Evolutionary conservation across 2,888 invertebrate genomes (phyloP).

Genomic region (Cephus pulcher): DNA sequence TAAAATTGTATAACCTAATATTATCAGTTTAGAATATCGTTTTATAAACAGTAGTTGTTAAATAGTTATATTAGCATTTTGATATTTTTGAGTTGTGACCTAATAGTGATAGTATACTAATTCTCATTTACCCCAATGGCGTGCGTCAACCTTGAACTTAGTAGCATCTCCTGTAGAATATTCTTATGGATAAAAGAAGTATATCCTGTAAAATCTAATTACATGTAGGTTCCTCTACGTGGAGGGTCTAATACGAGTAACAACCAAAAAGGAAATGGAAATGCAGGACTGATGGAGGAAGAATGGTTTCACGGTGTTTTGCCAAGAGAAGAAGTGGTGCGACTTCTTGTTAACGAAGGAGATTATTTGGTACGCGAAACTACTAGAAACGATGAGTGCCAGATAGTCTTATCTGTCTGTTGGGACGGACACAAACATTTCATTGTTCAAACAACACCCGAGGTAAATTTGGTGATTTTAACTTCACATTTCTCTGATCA

Average conservation of each 20-base stretch:
- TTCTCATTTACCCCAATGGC: background rate
- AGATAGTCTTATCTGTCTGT: conserved; percentile 93
- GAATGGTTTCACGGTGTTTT: conserved; percentile 98
- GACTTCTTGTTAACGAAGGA: conserved; percentile 90
- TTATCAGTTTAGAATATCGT: background rate
- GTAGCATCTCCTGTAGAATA: background rate
- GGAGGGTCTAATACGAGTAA: conserved; percentile 50
- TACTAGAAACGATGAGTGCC: conserved; percentile 89
- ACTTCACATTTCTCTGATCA: background rate
- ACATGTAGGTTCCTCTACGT: conserved; percentile 51
- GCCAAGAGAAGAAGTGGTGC: conserved; percentile 94
- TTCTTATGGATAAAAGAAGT: background rate
- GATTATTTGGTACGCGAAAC: conserved; percentile 96
- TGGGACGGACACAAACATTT: conserved; percentile 98
- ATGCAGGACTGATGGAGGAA: conserved; percentile 85
- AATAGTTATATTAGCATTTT: background rate
- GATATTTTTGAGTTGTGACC: background rate
- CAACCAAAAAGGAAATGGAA: conserved; percentile 65
- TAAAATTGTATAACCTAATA: background rate
- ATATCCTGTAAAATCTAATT: background rate
- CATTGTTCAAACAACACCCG: conserved; percentile 93
- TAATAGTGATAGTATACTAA: background rate
- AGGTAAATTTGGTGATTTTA: conserved; percentile 70
- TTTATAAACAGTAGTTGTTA: background rate
- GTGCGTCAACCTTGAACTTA: background rate